phyloP scores from a whole-genome alignment of 2,797 vertebrate genomes.

The Protosalanx chinensis region DNA sequence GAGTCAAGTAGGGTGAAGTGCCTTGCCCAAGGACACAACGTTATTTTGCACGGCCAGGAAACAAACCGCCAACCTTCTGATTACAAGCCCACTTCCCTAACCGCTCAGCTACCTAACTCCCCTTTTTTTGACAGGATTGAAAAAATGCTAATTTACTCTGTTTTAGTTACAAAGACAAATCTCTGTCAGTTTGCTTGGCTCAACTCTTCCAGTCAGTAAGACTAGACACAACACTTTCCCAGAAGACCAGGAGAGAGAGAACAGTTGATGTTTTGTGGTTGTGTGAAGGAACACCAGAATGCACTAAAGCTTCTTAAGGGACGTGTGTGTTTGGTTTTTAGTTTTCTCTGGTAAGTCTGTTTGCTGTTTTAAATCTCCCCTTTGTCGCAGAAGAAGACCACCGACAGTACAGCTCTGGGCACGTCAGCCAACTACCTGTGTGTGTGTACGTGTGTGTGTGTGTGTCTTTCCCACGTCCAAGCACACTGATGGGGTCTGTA shows the following conservation, averaged over 20 bases:
- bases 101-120: too few relatives aligned
- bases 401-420: slow-evolving; percentile 65
- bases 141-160: not conserved
- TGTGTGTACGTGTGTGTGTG: not conserved
- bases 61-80: too few relatives aligned
- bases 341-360: slow-evolving; percentile 67
- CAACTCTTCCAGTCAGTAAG: slow-evolving; percentile 8
- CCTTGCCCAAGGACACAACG: too few relatives aligned
- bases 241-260: slow-evolving; percentile 63
- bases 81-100: too few relatives aligned
- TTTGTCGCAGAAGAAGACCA: slow-evolving; percentile 67
- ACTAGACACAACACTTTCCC: slow-evolving; percentile 58
- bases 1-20: too few relatives aligned
- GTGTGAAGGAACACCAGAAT: slow-evolving; percentile 46
- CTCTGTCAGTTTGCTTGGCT: not conserved
- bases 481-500: too few relatives aligned
- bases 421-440: slow-evolving; percentile 67
- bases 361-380: slow-evolving; percentile 77
- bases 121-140: too few relatives aligned
- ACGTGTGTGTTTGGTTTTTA: slow-evolving; percentile 71
- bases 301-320: slow-evolving; percentile 71
- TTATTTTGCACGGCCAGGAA: too few relatives aligned
- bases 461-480: not conserved
- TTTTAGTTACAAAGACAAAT: not conserved
- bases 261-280: slow-evolving; percentile 53